Conservation (phyloP, 2,113 vertebrate species). For the Pheucticus melanocephalus region DNA sequence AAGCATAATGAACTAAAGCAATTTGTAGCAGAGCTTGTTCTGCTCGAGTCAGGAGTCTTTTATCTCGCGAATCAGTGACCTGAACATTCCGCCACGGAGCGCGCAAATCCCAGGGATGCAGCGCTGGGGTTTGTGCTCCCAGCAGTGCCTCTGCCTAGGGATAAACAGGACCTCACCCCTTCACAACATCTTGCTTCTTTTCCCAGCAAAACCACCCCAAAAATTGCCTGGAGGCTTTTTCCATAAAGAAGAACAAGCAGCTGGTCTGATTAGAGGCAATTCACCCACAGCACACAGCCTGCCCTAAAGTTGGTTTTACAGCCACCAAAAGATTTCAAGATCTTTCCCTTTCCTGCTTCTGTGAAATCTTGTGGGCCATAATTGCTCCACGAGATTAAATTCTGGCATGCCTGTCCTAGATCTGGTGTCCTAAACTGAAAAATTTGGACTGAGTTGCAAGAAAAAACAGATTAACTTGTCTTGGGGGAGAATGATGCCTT, state of each 20-base stretch:
- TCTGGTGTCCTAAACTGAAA: not conserved
- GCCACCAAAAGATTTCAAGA: not conserved
- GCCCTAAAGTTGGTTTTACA: not conserved
- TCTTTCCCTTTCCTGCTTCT: not conserved
- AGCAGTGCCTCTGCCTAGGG: not conserved
- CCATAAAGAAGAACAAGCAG: not conserved
- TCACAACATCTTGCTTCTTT: not conserved
- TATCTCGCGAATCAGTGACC: not conserved
- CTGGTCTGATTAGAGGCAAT: slow-evolving; percentile 41
- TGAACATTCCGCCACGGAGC: not conserved
- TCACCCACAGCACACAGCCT: not conserved
- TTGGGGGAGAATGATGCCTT: not conserved
- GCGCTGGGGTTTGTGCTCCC: not conserved
- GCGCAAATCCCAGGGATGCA: not conserved
- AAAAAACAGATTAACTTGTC: not conserved
- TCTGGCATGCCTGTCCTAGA: not conserved
- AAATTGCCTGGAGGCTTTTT: not conserved
- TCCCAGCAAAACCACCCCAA: not conserved
- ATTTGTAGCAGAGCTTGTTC: not conserved
- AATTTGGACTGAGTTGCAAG: not conserved
- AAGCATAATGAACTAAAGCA: not conserved
- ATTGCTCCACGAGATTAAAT: not conserved
- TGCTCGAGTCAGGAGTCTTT: not conserved
- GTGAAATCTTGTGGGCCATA: not conserved
- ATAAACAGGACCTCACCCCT: not conserved